Percentiles rank a stretch among this genome's conserved stretches.
These are phyloP conservation scores for Apogon hyalosoma DNA, from an alignment of 2,797 vertebrate species.

Conservation along the genomic window DNA sequence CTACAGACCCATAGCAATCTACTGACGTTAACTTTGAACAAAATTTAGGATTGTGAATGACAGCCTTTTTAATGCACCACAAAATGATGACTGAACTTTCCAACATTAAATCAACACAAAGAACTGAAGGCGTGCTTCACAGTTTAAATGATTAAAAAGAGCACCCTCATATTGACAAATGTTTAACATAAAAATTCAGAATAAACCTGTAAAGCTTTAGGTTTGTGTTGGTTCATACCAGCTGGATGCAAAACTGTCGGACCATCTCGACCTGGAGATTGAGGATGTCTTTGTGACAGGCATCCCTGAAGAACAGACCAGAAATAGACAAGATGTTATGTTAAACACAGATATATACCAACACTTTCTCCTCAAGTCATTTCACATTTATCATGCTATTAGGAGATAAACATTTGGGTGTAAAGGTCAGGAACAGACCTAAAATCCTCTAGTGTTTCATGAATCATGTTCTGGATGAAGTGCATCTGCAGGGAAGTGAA, in stretches of 20 bases:
- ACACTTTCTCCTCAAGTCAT: too few relatives aligned
- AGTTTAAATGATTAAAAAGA: not conserved
- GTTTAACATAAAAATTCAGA: too few relatives aligned
- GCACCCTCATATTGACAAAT: too few relatives aligned
- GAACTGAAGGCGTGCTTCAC: not conserved
- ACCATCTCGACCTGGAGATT: conserved; percentile 99
- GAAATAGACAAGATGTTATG: not conserved
- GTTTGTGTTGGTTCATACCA: conserved; percentile 82
- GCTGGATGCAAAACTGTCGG: conserved; percentile 95
- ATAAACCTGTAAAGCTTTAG: too few relatives aligned
- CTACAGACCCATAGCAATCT: too few relatives aligned
- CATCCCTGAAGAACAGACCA: conserved; percentile 82
- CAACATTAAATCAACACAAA: too few relatives aligned
- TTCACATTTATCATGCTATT: too few relatives aligned
- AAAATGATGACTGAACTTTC: too few relatives aligned
- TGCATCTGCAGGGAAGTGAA: conserved; percentile 92
- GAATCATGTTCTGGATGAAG: conserved; percentile 98
- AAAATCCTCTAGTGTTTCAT: conserved; percentile 95
- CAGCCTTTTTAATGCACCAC: too few relatives aligned
- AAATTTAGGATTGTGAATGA: too few relatives aligned
- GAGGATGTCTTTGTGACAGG: conserved; percentile 94
- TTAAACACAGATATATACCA: not conserved
- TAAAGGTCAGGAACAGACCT: conserved; percentile 81
- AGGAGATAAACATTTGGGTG: not conserved
- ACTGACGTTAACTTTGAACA: too few relatives aligned